These are phyloP conservation scores for Acleris emargana DNA, from an alignment of 2,888 invertebrate genomes.

Conservation along the genomic window DNA sequence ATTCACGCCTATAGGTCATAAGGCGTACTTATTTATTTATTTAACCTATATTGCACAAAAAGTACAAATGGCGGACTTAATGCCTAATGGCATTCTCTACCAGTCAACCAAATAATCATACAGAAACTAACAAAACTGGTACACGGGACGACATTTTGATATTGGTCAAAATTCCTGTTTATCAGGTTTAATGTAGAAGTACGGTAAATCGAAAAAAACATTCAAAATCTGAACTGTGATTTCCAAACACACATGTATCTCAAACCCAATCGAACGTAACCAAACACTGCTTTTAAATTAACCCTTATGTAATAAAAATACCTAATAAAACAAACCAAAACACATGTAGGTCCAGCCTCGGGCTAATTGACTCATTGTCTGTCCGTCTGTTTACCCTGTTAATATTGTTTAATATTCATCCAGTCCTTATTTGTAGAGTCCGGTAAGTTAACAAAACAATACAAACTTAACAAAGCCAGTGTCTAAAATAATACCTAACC, in stretches of 20 bases:
- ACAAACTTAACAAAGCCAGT: conserved; percentile 8
- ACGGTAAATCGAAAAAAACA: not conserved
- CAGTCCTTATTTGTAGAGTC: conserved; percentile 59
- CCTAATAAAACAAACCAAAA: conserved; percentile 42
- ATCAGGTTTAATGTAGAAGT: too few species aligned
- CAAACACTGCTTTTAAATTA: not conserved
- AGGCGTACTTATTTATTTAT: too few species aligned
- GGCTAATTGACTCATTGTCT: conserved; percentile 71
- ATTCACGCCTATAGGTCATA: too few species aligned
- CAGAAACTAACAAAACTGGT: too few species aligned
- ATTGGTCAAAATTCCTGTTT: too few species aligned
- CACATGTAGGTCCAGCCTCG: conserved; percentile 60
- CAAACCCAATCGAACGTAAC: not conserved
- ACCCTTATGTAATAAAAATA: conserved; percentile 20
- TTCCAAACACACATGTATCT: not conserved
- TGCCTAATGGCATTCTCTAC: too few species aligned
- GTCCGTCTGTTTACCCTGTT: conserved; percentile 54
- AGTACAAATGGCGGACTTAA: too few species aligned
- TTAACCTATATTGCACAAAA: too few species aligned
- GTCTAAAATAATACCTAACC: conserved; percentile 1
- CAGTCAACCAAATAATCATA: too few species aligned
- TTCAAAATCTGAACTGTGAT: not conserved
- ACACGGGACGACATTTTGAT: too few species aligned
- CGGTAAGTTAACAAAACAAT: conserved; percentile 62
- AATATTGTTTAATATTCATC: conserved; percentile 65